Conservation (phyloP, 2,888 invertebrate species). For the Dromius quadrimaculatus region DNA sequence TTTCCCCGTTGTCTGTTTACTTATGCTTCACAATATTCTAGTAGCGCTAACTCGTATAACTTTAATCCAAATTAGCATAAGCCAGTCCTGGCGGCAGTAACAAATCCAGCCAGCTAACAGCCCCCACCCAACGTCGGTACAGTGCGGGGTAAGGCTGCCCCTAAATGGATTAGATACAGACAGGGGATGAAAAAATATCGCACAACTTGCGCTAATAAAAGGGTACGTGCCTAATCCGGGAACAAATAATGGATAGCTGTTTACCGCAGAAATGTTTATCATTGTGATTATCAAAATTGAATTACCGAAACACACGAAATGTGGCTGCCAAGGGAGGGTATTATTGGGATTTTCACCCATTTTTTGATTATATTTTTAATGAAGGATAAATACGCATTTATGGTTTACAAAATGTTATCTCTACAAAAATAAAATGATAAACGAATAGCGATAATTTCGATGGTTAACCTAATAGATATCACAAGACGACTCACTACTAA, state of each 20-base stretch:
- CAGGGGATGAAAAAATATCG: constrained; percentile 65
- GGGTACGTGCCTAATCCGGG: constrained; percentile 62
- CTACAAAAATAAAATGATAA: no score
- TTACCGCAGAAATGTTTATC: constrained; percentile 49
- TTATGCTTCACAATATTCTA: constrained; percentile 42
- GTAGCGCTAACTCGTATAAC: constrained; percentile 35
- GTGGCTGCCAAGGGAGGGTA: constrained; percentile 9
- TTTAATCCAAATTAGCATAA: constrained; percentile 50
- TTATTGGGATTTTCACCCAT: constrained; percentile 22
- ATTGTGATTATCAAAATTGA: constrained; percentile 50
- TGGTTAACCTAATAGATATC: no score
- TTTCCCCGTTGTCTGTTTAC: constrained; percentile 46
- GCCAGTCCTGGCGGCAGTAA: constrained; percentile 26
- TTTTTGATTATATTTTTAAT: constrained; percentile 27
- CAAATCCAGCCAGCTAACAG: constrained; percentile 25
- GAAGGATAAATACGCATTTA: constrained; percentile 1
- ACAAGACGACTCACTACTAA: no score
- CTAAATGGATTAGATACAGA: constrained; percentile 59
- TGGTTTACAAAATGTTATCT: no score
- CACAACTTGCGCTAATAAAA: constrained; percentile 63
- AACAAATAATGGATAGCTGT: constrained; percentile 49
- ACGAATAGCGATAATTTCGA: no score
- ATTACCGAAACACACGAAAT: constrained; percentile 36
- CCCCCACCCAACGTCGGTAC: constrained; percentile 1
- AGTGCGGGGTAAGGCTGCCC: constrained; percentile 10